These are phyloP conservation scores for Trilocha varians DNA, from an alignment of 2,888 invertebrate species.

Conservation along the genomic window DNA sequence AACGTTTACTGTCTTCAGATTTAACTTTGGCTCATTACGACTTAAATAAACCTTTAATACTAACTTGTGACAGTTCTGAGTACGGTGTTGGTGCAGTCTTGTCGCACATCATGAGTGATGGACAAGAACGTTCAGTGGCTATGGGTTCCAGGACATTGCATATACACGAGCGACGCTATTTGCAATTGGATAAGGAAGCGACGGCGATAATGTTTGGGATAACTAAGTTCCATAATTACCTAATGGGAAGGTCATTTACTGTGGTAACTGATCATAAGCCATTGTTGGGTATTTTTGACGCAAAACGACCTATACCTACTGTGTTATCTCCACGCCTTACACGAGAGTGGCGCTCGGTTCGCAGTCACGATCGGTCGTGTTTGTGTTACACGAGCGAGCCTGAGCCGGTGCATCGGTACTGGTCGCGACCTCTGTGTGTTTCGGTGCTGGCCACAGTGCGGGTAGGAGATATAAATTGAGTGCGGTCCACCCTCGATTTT, in stretches of 20 bases:
- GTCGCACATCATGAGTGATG: conserved; percentile 12
- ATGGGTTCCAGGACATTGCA: conserved; percentile 15
- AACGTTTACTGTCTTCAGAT: conserved; percentile 10
- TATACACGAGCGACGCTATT: conserved; percentile 13
- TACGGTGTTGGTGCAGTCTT: conserved; percentile 15
- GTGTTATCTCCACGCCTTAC: conserved; percentile 14
- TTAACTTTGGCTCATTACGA: conserved; percentile 4
- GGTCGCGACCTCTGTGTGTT: too few relatives aligned
- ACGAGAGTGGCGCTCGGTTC: too few relatives aligned
- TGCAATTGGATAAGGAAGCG: conserved; percentile 17
- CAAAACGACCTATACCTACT: conserved; percentile 5
- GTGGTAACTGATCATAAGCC: conserved; percentile 13
- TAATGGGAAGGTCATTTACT: conserved; percentile 7
- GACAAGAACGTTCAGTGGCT: conserved; percentile 11
- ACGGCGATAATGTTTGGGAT: conserved; percentile 15
- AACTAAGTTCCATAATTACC: conserved; percentile 9
- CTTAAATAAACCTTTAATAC: conserved; percentile 1
- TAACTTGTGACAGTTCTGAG: conserved; percentile 12
- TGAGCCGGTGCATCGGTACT: too few relatives aligned
- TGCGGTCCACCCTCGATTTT: too few relatives aligned
- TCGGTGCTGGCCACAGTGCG: too few relatives aligned
- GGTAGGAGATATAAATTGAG: too few relatives aligned
- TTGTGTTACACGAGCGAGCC: too few relatives aligned
- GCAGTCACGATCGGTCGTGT: too few relatives aligned
- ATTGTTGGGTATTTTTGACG: conserved; percentile 7